Evolutionary conservation across 2,113 vertebrate genomes (phyloP).

Genomic region (Chelonoidis abingdonii): DNA sequence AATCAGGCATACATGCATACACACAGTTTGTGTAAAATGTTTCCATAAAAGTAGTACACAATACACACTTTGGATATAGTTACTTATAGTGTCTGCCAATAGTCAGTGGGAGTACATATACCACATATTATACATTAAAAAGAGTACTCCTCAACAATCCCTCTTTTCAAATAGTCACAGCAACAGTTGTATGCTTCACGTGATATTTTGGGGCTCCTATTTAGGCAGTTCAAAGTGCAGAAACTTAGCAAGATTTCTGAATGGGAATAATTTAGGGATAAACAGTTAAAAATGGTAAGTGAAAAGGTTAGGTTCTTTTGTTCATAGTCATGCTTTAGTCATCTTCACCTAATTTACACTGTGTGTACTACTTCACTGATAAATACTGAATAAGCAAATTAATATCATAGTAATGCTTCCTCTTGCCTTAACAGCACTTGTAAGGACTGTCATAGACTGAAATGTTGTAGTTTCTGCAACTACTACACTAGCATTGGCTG

Average conservation of each 20-base stretch:
- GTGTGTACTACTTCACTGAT: background rate
- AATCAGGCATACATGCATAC: background rate
- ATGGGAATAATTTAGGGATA: background rate
- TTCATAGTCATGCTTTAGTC: background rate
- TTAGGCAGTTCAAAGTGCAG: background rate
- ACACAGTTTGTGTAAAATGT: background rate
- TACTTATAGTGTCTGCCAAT: background rate
- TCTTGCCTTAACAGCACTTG: background rate
- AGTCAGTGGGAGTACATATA: background rate
- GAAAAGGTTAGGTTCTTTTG: background rate
- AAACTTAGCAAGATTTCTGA: background rate
- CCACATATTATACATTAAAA: background rate
- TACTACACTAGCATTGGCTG: background rate
- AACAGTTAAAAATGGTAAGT: background rate
- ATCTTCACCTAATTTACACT: background rate
- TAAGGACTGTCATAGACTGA: background rate
- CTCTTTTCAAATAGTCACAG: background rate
- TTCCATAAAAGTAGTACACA: background rate
- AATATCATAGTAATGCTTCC: background rate
- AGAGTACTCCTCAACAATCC: background rate
- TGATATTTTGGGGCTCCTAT: background rate
- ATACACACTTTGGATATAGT: background rate
- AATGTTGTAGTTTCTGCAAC: constrained; percentile 6
- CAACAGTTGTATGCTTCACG: background rate
- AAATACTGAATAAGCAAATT: background rate